Percentiles rank a stretch among this genome's conserved stretches.
Evolutionary conservation across 35 echinoderm and acorn worm genomes (phyloP).

Genomic region (Anneissia japonica): DNA sequence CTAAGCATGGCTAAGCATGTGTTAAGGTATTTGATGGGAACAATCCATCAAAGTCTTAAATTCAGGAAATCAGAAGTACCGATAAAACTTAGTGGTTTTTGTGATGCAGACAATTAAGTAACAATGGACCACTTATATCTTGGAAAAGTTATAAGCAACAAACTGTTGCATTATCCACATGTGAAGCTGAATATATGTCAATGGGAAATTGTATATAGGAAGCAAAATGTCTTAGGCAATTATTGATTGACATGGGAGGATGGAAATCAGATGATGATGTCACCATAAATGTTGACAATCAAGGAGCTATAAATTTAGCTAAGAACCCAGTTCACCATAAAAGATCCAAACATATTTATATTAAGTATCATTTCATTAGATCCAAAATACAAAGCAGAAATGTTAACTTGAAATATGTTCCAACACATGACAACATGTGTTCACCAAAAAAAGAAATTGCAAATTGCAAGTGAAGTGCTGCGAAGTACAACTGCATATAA

Average conservation of each 20-base stretch:
- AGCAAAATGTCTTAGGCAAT: slow-evolving; percentile 14
- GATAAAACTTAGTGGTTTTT: slow-evolving; percentile 20
- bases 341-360: slow-evolving; percentile 60
- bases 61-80: slow-evolving; percentile 14
- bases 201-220: slow-evolving; percentile 5
- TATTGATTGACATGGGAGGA: slow-evolving; percentile 8
- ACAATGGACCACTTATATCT: slow-evolving; percentile 29
- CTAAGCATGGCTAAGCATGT: slow-evolving; percentile 37
- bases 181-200: slow-evolving; percentile 35
- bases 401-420: too few species aligned
- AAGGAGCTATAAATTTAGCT: slow-evolving; percentile 34
- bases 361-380: slow-evolving; percentile 57
- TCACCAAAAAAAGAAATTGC: too few species aligned
- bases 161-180: slow-evolving; percentile 27
- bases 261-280: neutral
- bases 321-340: slow-evolving; percentile 44
- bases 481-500: too few species aligned
- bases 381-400: too few species aligned
- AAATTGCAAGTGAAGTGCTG: too few species aligned
- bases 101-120: slow-evolving; percentile 30
- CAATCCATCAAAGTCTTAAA: slow-evolving; percentile 1
- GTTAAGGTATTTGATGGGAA: slow-evolving; percentile 38
- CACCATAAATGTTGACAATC: slow-evolving; percentile 23
- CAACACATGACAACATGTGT: too few species aligned
- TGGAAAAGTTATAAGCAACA: slow-evolving; percentile 39